Evolutionary conservation across 2,888 invertebrate species (phyloP), one percentile per base, ranked within the genome.

Genomic region (Ichneumoninae sp.): DNA sequence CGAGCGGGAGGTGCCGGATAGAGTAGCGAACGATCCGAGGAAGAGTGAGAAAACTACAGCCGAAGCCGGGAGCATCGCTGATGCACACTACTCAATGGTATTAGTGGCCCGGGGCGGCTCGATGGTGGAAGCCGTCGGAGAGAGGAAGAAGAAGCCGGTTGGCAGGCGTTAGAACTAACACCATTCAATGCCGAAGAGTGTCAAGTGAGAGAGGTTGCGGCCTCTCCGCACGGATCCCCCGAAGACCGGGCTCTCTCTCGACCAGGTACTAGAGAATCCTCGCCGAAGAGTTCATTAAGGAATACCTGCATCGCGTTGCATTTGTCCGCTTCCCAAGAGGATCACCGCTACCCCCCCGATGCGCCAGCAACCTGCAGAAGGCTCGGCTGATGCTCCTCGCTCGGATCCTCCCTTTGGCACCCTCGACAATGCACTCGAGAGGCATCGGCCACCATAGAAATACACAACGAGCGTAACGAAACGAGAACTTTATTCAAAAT

Each of bases 121-220:
- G 74, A 16, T 44, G 75, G 60, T 71, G 82, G 65, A 72, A 60
- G 78, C 71, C 33, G 33, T 40, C 72, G 47, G 33, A 52, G 44
- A 72, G 62, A 74, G 50, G 74, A 80, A 50, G 74, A 80, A 68
- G 74, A 74, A 74, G 62, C 84, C 75, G 89, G 88, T 82, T 90
- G 87, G 88, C 85, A 91, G 93, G 93, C 92, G 93, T 93, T 91
- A 93, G 92, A 93, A 91, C 93, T 93, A 93, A 93, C 93, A 93
- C 93, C 90, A 91, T 92, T 91, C 92, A 91, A 91, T 92, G 79
- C 75, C 54, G 62, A 71, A 47, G 79, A 78, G 92, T 92, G 92
- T 92, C 92, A 93, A 90, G 91, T 87, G 85, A 87, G 88, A 90
- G 90, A 91, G 87, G 85, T 86, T 87, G 71, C 79, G 70, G 74